Evolutionary conservation across 64 coral and sea anemone genomes (phyloP), one percentile per base, ranked within the genome.

Genomic region (Stylophora pistillata): DNA sequence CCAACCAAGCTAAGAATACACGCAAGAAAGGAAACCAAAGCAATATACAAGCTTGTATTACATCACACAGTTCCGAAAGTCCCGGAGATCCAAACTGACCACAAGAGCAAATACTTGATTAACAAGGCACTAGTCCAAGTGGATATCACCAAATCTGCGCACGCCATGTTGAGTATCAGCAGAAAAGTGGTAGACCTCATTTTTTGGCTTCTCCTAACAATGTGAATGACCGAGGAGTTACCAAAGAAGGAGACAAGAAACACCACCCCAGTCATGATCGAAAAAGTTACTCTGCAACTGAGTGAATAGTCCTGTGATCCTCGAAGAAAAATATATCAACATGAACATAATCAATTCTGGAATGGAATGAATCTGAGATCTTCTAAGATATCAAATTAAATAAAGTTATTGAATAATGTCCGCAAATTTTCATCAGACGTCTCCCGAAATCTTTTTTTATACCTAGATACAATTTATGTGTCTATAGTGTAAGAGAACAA

Each of bases 1-100:
- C 71, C 73, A 76, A 77, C 58, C 15, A 88, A 70, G 29, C 86
- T 88, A 59, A 61, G 76, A 76, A 88, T 23, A 16, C 71, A 88
- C 11, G 72, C 73, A 5, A 87, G 55, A 30, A 87, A 26, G n/a
- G 55, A 1, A 5, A 55, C 27, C 0, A 14, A 13, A 16, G 7
- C 21, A 14, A 75, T 18, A 11, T 41, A 31, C 1, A 58, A 20
- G 14, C 37, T 41, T 10, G 30, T 23, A 76, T 76, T 88, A 18
- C 86, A 88, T 3, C 32, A n/a, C n/a, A 77, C 9, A 7, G n/a
- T 12, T 76, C 73, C 72, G 10, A 88, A n/a, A 23, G 1, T 27
- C 18, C 73, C 73, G 23, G 29, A 14, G 11, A 33, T 9, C 86
- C 73, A 88, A 33, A 13, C 52, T 10, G 33, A 76, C 11, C 86